Base-by-base conservation (phyloP, 2,113 vertebrate genomes). In the Asarcornis scutulata region DNA sequence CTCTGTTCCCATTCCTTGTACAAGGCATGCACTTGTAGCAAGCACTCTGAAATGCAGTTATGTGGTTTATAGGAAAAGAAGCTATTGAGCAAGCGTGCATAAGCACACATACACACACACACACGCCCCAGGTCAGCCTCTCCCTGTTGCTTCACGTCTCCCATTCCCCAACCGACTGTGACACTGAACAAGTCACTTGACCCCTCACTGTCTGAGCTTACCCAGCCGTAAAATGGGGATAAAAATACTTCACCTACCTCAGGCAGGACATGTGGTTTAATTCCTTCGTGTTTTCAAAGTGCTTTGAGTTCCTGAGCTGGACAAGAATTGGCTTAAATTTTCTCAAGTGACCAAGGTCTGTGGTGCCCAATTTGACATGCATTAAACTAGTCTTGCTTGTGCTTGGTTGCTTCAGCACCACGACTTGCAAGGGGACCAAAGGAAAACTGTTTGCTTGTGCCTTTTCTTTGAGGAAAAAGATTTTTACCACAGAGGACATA, bases 231-330 rank as follows among this genome's bases (percentile, higher is more conserved):
- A 93, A 92, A 76, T 34, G 9, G 11, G 87, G 75, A 85, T 88
- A 46, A 88, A 91, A 89, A 66, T 55, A 55, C 25, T 73, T 90
- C 46, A 66, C 85, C 74, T 46, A n/a, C 48, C 46, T 87, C 94
- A 85, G 44, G 34, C 20, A 18, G 3, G 31, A 44, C 60, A 77
- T 31, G 14, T 52, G 42, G 55, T 55, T 91, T 34, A 50, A 91
- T 89, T 86, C 75, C 52, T 63, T 63, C 22, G 0, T 3, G 13
- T 66, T 83, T 76, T 71, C 66, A 34, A 91, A 92, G 81, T 8
- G 8, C 25, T 42, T 50, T 4, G 21, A 75, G 52, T 3, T 75
- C 77, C 58, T 68, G 32, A 92, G 29, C 38, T 22, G 26, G 69
- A 56, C 29, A 59, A 34, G 73, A 91, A 50, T 40, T 48, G 81